Evolutionary conservation across 2,113 vertebrate species (phyloP), one percentile per base, ranked within the genome.

Genomic region (Myotis davidii): DNA sequence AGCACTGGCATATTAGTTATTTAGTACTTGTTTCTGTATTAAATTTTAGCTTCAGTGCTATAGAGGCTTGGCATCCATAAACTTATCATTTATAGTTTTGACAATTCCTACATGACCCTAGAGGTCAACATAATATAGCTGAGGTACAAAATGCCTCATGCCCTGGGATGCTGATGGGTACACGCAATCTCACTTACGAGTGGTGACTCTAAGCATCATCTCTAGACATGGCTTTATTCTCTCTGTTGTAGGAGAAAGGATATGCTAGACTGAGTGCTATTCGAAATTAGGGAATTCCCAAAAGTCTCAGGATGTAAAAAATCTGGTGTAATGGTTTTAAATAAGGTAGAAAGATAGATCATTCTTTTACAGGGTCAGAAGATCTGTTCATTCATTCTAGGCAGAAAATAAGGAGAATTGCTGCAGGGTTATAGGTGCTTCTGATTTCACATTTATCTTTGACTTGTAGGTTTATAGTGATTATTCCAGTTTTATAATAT

Each of bases 401-500:
- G 70, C 17, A 85, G n/a, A 50, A 95, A 88, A 45, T 50, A 54
- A 34, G 42, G 42, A 42, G 29, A 90, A 79, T 37, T 54, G 20
- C 42, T 56, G 1, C 45, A 50, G 59, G 18, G 2, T 48, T 74
- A 87, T 13, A 78, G 12, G 16, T 67, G 52, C 14, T 88, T 88
- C 83, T 65, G 25, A 32, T 81, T 77, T 73, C 16, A 82, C 0
- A 18, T 81, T 73, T 45, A 27, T 88, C 50, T 84, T 32, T 85
- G 79, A 82, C 34, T 54, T 73, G 27, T 72, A 37, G 34, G 50
- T 96, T 94, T 92, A 83, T 59, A 82, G 11, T 34, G 76, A 73
- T 76, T 48, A 34, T 72, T 88, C 59, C 91, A 88, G 42, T 69
- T 87, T 76, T 54, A 39, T 76, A 90, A 76, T 91, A 67, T n/a